Evolutionary conservation across 1,140 invertebrate species (phyloP).

Genomic region (Popillia japonica): DNA sequence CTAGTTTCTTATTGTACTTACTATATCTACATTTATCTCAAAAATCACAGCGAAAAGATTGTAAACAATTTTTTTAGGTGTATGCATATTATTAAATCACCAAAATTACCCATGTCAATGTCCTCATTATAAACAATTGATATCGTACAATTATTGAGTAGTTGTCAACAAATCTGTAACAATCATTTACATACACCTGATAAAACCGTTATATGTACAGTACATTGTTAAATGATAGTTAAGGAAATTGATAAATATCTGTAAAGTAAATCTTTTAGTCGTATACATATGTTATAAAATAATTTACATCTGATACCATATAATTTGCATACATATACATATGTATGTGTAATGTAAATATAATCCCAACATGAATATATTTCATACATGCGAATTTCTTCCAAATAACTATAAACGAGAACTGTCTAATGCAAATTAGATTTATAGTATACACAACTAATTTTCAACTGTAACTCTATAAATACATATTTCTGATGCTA

Average conservation of each 20-base stretch:
- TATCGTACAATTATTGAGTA: background rate
- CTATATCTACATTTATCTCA: too few relatives aligned
- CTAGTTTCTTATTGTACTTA: too few relatives aligned
- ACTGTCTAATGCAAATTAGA: too few relatives aligned
- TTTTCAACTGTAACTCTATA: too few relatives aligned
- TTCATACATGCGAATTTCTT: background rate
- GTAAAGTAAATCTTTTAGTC: too few relatives aligned
- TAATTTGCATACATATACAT: background rate
- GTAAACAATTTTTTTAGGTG: background rate
- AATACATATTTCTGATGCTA: too few relatives aligned
- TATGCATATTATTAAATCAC: background rate
- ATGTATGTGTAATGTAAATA: background rate
- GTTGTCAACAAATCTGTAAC: background rate
- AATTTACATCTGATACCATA: too few relatives aligned
- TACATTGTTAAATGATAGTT: background rate
- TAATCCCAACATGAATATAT: background rate
- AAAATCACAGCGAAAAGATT: too few relatives aligned
- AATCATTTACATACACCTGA: background rate
- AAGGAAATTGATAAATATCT: background rate
- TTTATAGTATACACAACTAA: too few relatives aligned
- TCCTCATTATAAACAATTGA: background rate
- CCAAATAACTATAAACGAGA: too few relatives aligned
- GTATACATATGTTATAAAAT: too few relatives aligned
- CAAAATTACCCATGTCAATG: constrained; percentile 29
- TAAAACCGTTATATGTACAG: background rate